Conservation (phyloP, 2,797 vertebrate genomes). For the Tokudaia muenninki region DNA sequence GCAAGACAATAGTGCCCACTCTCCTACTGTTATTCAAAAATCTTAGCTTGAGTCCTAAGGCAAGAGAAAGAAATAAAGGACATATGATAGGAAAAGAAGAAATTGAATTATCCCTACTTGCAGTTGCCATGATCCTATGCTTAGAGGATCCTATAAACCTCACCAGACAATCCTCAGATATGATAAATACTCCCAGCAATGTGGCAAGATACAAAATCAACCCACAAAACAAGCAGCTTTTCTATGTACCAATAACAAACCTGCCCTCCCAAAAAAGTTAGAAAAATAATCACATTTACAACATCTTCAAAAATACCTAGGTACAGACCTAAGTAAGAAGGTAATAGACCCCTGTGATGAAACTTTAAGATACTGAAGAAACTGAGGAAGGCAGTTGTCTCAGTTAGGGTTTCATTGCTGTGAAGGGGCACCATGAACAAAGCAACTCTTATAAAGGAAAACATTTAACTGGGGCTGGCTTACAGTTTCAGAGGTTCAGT, state of each 20-base stretch:
- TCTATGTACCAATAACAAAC: neutral
- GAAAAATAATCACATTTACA: neutral
- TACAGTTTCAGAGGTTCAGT: neutral
- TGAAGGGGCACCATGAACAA: neutral
- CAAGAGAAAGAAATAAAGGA: neutral
- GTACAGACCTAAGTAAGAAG: neutral
- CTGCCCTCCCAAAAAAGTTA: neutral
- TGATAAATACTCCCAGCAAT: neutral
- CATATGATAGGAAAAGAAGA: neutral
- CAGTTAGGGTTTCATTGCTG: too few species aligned
- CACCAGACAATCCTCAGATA: neutral
- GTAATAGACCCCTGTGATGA: neutral
- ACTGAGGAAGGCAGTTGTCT: neutral
- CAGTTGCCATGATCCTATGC: neutral
- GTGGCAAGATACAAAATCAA: neutral
- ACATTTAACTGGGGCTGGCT: neutral
- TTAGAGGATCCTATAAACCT: neutral
- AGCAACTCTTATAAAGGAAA: neutral
- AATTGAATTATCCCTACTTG: neutral
- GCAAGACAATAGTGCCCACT: neutral
- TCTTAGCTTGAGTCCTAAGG: neutral
- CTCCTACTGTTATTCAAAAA: neutral
- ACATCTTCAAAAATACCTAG: neutral
- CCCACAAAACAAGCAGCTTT: neutral
- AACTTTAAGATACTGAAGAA: neutral